Base-by-base conservation (phyloP, 2,888 invertebrate genomes). In the Uloborus plumipes region DNA sequence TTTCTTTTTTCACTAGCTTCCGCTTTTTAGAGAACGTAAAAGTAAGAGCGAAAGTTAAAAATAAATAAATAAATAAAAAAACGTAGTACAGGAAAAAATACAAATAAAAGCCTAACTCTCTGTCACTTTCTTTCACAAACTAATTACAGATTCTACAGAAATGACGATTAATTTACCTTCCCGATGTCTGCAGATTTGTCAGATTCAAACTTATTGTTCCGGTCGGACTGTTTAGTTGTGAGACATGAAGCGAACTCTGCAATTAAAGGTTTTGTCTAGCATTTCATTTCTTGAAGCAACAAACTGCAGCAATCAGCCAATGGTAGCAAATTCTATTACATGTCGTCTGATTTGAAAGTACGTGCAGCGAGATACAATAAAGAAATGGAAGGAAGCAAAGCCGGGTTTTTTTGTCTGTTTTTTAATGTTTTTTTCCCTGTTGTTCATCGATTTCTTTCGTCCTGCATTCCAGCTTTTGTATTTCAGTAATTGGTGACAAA, bases 261-360 rank as follows among this genome's bases (percentile, higher is more conserved):
- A 70, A 70, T 70, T 70, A 70, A 58, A 70, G 70, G 70, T 70
- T 55, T 70, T 65, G 65, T 65, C 39, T 39, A 65, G 16, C 18
- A 22, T 18, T 70, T 18, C 59, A 18, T 22, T 50, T 66, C 66
- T 66, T 47, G 47, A 69, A 20, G 55, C 22, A 18, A 70, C 49
- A 49, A 70, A 47, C 58, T 53, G 7, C 55, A 18, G 16, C 55
- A 70, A 70, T 47, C 58, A 70, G 26, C 39, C 70, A 58, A 59
- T 70, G 22, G 70, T 59, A 20, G 58, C 59, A 70, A 70, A 70
- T 70, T 70, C 20, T 31, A 70, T 70, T 70, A 70, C 31, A 16
- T 22, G 31, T 50, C 70, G 26, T 39, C 70, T 70, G 58, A 70
- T 70, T 70, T 70, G 49, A 70, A 70, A 70, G 39, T 70, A 70